Percentiles rank a stretch among this genome's conserved stretches.
phyloP scores from a whole-genome alignment of 1,140 invertebrate genomes.

The Drosophila jambulina region DNA sequence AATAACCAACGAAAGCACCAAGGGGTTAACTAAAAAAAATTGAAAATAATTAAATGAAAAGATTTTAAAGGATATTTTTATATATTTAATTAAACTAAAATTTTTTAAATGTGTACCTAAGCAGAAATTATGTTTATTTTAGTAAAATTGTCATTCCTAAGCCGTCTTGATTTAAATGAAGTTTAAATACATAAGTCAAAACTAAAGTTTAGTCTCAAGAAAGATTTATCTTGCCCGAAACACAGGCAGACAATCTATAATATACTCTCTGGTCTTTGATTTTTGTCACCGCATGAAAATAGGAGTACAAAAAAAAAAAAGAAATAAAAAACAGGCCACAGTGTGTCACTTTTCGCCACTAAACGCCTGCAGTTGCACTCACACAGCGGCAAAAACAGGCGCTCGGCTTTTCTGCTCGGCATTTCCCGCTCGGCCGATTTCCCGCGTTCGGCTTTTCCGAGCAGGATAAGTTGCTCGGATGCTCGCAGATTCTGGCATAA shows the following conservation, averaged over 20 bases:
- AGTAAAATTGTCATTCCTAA: too few relatives aligned
- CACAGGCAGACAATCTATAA: background rate
- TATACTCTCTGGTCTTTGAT: background rate
- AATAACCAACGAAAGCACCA: background rate
- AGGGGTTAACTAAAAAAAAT: too few relatives aligned
- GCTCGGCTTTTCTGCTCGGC: slow-evolving; percentile 28
- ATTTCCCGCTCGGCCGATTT: slow-evolving; percentile 2
- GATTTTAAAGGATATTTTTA: too few relatives aligned
- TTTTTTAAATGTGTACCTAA: background rate
- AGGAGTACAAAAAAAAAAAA: background rate
- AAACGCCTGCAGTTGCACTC: slow-evolving; percentile 69
- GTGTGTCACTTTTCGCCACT: slow-evolving; percentile 48
- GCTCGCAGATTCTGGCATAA: slow-evolving; percentile 83
- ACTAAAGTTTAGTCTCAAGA: background rate
- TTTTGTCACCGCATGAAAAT: background rate
- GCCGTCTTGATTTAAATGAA: too few relatives aligned
- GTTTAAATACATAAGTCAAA: background rate
- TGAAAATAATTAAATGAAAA: too few relatives aligned
- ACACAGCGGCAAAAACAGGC: slow-evolving; percentile 6
- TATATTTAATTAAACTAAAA: too few relatives aligned
- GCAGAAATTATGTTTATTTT: background rate
- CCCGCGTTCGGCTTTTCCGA: slow-evolving; percentile 16
- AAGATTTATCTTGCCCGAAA: background rate
- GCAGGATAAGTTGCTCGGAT: slow-evolving; percentile 77
- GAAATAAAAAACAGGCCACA: background rate